Evolutionary conservation across 2,888 invertebrate species (phyloP).

Genomic region (Drosophila melanosoma): DNA sequence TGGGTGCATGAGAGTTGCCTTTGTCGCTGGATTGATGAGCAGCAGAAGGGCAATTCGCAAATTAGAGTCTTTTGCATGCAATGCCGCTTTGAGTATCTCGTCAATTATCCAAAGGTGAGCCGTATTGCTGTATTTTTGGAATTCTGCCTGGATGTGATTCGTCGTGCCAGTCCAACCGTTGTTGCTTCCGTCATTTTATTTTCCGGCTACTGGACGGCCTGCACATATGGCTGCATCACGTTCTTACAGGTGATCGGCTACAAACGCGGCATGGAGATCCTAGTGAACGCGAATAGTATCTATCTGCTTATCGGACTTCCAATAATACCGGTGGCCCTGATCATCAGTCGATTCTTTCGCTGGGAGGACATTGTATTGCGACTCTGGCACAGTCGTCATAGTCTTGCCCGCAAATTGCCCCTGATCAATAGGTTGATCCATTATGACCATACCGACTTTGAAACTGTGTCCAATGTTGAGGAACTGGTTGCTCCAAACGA

Average conservation of each 20-base stretch:
- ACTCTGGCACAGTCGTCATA: constrained; percentile 89
- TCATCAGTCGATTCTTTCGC: constrained; percentile 96
- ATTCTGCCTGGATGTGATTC: constrained; percentile 93
- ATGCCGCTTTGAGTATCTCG: constrained; percentile 97
- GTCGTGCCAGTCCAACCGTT: constrained; percentile 96
- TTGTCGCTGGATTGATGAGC: too few species aligned
- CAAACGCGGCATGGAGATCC: constrained; percentile 94
- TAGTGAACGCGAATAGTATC: constrained; percentile 97
- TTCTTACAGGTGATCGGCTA: constrained; percentile 97
- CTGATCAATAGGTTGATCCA: constrained; percentile 86
- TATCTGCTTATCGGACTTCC: constrained; percentile 95
- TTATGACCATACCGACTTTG: background rate
- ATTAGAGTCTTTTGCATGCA: constrained; percentile 87
- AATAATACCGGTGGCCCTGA: constrained; percentile 95
- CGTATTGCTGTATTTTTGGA: constrained; percentile 93
- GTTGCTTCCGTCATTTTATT: constrained; percentile 96
- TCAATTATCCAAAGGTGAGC: constrained; percentile 96
- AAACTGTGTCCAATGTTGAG: constrained; percentile 6
- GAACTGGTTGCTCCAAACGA: constrained; percentile 90
- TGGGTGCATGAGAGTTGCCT: too few species aligned
- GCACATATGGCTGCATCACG: constrained; percentile 97
- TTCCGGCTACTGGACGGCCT: constrained; percentile 98
- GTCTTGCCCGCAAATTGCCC: constrained; percentile 87
- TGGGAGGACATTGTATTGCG: constrained; percentile 97
- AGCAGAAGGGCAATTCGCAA: too few species aligned